Evolutionary conservation across 1,140 invertebrate species (phyloP).

Genomic region (Pectinophora gossypiella): DNA sequence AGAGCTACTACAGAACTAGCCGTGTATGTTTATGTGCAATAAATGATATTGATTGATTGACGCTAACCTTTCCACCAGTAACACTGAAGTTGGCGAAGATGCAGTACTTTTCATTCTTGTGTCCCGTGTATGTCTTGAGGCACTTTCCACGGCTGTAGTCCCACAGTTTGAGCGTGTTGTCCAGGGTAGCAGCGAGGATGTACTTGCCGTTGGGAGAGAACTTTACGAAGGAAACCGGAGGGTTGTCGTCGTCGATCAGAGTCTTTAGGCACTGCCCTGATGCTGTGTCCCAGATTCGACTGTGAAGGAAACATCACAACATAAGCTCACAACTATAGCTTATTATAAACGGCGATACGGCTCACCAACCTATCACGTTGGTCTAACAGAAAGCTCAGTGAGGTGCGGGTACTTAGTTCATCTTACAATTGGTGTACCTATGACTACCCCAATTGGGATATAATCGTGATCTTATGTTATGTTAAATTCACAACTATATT

Average conservation of each 20-base stretch:
- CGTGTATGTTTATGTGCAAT: too few relatives aligned
- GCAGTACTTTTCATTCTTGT: slow-evolving; percentile 99
- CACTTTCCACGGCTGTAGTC: slow-evolving; percentile 99
- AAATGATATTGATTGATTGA: too few relatives aligned
- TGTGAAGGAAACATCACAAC: slow-evolving; percentile 76
- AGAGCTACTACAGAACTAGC: too few relatives aligned
- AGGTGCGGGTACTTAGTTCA: too few relatives aligned
- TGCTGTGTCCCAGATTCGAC: slow-evolving; percentile 99
- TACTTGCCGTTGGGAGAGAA: slow-evolving; percentile 99
- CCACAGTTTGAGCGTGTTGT: slow-evolving; percentile 99
- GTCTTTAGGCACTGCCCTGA: slow-evolving; percentile 99
- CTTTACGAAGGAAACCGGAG: slow-evolving; percentile 99
- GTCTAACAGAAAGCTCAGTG: too few relatives aligned
- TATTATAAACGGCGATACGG: too few relatives aligned
- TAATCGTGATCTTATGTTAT: too few relatives aligned
- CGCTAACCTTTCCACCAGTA: slow-evolving; percentile 95
- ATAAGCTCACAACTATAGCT: too few relatives aligned
- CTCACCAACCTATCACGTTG: too few relatives aligned
- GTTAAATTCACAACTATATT: too few relatives aligned
- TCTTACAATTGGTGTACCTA: too few relatives aligned
- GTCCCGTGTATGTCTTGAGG: slow-evolving; percentile 97
- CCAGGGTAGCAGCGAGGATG: slow-evolving; percentile 97
- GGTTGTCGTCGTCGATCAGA: slow-evolving; percentile 97
- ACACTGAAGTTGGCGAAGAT: slow-evolving; percentile 99
- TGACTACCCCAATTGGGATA: too few relatives aligned